Evolutionary conservation across 1,140 invertebrate species (phyloP).

Genomic region (Drosophila tani): DNA sequence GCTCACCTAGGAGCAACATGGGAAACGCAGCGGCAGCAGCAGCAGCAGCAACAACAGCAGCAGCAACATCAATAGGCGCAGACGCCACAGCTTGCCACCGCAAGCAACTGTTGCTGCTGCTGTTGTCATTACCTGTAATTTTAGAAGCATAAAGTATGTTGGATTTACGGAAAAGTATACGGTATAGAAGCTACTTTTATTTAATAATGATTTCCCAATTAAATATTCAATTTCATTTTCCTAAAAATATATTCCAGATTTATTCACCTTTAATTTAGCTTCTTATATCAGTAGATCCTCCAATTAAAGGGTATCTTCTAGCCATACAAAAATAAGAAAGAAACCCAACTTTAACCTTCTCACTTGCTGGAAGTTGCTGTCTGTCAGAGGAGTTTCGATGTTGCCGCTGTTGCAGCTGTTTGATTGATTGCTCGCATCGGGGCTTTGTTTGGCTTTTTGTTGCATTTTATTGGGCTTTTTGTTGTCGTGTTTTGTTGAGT

Average conservation of each 20-base stretch:
- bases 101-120: slow-evolving; percentile 76
- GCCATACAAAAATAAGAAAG: background rate
- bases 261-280: background rate
- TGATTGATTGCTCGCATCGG: slow-evolving; percentile 81
- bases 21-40: slow-evolving; percentile 56
- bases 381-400: slow-evolving; percentile 66
- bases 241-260: too few species aligned
- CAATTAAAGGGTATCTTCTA: background rate
- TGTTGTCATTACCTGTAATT: slow-evolving; percentile 25
- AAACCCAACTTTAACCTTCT: background rate
- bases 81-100: slow-evolving; percentile 73
- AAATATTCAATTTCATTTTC: background rate
- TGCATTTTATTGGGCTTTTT: slow-evolving; percentile 18
- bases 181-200: background rate
- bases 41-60: slow-evolving; percentile 19
- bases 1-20: slow-evolving; percentile 56
- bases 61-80: slow-evolving; percentile 60
- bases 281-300: background rate
- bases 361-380: slow-evolving; percentile 65
- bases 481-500: slow-evolving; percentile 4
- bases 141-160: background rate
- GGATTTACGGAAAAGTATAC: background rate
- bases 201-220: background rate
- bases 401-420: slow-evolving; percentile 76
- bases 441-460: slow-evolving; percentile 51